Percentiles rank a stretch among this genome's conserved stretches.
phyloP scores from a whole-genome alignment of 2,888 invertebrate genomes.

The Phorcus lineatus region DNA sequence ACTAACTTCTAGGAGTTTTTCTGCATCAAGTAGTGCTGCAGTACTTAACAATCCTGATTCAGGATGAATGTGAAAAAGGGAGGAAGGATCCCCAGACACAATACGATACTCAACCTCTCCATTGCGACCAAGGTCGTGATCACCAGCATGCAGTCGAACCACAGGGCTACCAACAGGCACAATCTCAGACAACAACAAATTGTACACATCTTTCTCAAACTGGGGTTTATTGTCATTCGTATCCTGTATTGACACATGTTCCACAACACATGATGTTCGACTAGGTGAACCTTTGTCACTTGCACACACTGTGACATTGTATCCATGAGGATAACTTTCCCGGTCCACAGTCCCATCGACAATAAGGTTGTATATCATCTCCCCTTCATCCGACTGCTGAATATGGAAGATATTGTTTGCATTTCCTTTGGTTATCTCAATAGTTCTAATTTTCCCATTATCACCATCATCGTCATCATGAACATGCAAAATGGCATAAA shows the following conservation, averaged over 20 bases:
- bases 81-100: constrained; percentile 86
- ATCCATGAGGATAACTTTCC: constrained; percentile 87
- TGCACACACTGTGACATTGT: constrained; percentile 90
- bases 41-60: constrained; percentile 93
- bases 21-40: constrained; percentile 88
- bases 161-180: constrained; percentile 92
- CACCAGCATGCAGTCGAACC: constrained; percentile 79
- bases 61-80: constrained; percentile 90
- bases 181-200: constrained; percentile 90
- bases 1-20: constrained; percentile 82
- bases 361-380: constrained; percentile 82
- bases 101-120: constrained; percentile 91
- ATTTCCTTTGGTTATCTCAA: constrained; percentile 88
- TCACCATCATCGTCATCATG: constrained; percentile 88
- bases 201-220: constrained; percentile 83
- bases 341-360: constrained; percentile 86
- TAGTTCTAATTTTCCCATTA: constrained; percentile 84
- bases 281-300: constrained; percentile 84
- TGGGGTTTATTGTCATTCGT: constrained; percentile 90
- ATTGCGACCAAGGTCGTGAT: constrained; percentile 88
- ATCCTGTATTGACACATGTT: constrained; percentile 88
- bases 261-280: constrained; percentile 75
- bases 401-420: constrained; percentile 92
- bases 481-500: constrained; percentile 92
- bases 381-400: constrained; percentile 43